Conservation (phyloP, 2,888 invertebrate species). For the Tanytarsus gracilentus region DNA sequence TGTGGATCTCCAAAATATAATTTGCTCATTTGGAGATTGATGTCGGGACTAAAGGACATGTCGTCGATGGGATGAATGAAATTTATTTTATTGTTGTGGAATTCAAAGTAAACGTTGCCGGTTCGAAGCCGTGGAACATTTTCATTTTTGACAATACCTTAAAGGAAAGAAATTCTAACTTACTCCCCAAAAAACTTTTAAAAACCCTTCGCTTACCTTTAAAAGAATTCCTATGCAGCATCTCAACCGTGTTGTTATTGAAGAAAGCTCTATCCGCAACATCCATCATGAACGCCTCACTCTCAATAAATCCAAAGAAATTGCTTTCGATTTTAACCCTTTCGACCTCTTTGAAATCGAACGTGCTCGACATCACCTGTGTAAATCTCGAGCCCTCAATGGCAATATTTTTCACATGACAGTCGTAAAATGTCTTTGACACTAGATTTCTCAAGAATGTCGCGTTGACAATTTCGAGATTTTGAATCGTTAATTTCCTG, state of each 20-base stretch:
- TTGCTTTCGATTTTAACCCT: slow-evolving; percentile 54
- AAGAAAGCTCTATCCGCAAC: slow-evolving; percentile 55
- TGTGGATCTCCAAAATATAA: slow-evolving; percentile 37
- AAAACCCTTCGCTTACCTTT: slow-evolving; percentile 38
- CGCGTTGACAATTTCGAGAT: slow-evolving; percentile 55
- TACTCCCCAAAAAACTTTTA: background rate
- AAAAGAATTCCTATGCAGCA: slow-evolving; percentile 54
- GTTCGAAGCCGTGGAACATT: background rate
- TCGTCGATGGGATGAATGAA: slow-evolving; percentile 7
- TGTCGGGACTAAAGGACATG: slow-evolving; percentile 7
- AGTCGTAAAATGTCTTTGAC: slow-evolving; percentile 63
- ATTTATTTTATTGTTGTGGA: slow-evolving; percentile 8
- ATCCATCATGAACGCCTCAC: slow-evolving; percentile 55
- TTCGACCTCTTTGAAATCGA: slow-evolving; percentile 55
- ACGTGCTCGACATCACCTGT: slow-evolving; percentile 57
- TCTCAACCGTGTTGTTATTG: slow-evolving; percentile 54
- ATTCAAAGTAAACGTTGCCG: slow-evolving; percentile 10
- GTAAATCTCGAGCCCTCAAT: slow-evolving; percentile 57
- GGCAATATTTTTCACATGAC: slow-evolving; percentile 55
- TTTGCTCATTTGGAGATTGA: slow-evolving; percentile 31
- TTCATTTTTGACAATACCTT: slow-evolving; percentile 13
- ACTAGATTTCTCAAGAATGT: slow-evolving; percentile 51
- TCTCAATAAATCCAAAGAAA: slow-evolving; percentile 50
- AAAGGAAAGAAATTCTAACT: background rate
- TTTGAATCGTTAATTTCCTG: slow-evolving; percentile 64